phyloP scores from a whole-genome alignment of 1,140 invertebrate species.

The Tetranychus urticae region DNA sequence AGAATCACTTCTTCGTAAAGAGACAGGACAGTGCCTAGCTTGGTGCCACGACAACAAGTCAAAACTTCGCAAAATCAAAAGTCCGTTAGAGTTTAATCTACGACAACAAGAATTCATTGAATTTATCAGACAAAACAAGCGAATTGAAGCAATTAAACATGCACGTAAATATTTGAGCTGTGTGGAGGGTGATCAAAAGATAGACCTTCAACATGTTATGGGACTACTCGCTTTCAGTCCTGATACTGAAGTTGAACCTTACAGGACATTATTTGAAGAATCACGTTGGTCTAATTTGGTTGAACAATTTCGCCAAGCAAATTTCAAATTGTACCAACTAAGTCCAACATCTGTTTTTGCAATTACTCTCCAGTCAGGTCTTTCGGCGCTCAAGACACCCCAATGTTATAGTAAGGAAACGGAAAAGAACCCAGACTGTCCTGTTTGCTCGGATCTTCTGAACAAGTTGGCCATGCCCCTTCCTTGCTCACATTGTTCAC shows the following conservation, averaged over 20 bases:
- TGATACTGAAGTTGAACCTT: constrained; percentile 38
- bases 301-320: constrained; percentile 72
- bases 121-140: constrained; percentile 54
- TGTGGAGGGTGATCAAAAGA: constrained; percentile 42
- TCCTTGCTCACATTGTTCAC: constrained; percentile 86
- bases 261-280: constrained; percentile 36
- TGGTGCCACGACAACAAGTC: constrained; percentile 97
- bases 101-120: constrained; percentile 88
- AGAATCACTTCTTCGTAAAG: constrained; percentile 38
- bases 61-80: constrained; percentile 69
- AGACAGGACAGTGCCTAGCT: constrained; percentile 65
- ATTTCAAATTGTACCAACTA: constrained; percentile 77
- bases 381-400: constrained; percentile 84
- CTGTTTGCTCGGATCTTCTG: constrained; percentile 68
- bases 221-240: constrained; percentile 71
- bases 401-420: constrained; percentile 24
- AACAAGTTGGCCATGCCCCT: constrained; percentile 59
- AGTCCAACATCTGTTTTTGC: constrained; percentile 72
- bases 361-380: constrained; percentile 65
- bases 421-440: constrained; percentile 55
- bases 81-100: constrained; percentile 46
- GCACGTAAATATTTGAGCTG: constrained; percentile 72
- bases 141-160: constrained; percentile 75
- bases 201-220: constrained; percentile 81
- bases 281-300: constrained; percentile 57